Evolutionary conservation across 1,140 invertebrate species (phyloP).

Genomic region (Aphelenchoides besseyi): DNA sequence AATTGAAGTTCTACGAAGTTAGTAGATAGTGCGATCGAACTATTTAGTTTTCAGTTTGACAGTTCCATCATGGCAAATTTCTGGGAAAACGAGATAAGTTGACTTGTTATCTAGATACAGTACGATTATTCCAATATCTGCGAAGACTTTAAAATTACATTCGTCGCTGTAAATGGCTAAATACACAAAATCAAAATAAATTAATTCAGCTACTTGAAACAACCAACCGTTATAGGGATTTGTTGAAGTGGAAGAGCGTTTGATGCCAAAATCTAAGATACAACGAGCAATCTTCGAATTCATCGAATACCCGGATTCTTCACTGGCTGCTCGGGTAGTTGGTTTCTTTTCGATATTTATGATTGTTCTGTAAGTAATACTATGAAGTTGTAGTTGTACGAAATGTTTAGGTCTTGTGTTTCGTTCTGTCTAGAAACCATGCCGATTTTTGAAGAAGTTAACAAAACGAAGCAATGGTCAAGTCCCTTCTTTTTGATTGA

Average conservation of each 20-base stretch:
- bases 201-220: no score
- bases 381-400: no score
- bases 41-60: not conserved
- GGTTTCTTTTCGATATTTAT: not conserved
- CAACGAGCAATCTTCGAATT: not conserved
- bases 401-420: no score
- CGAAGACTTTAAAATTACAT: no score
- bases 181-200: no score
- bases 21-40: not conserved
- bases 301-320: not conserved
- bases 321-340: not conserved
- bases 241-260: not conserved
- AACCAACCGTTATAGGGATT: no score
- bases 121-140: no score
- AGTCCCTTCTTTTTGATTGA: not conserved
- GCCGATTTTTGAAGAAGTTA: not conserved
- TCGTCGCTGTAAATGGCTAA: no score
- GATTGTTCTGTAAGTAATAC: no score
- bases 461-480: not conserved
- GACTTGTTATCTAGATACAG: no score
- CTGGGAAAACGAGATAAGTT: constrained; percentile 1
- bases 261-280: not conserved
- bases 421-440: not conserved
- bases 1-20: not conserved
- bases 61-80: not conserved